Conservation (phyloP, 1,140 invertebrate genomes). For the Caenorhabditis remanei region DNA sequence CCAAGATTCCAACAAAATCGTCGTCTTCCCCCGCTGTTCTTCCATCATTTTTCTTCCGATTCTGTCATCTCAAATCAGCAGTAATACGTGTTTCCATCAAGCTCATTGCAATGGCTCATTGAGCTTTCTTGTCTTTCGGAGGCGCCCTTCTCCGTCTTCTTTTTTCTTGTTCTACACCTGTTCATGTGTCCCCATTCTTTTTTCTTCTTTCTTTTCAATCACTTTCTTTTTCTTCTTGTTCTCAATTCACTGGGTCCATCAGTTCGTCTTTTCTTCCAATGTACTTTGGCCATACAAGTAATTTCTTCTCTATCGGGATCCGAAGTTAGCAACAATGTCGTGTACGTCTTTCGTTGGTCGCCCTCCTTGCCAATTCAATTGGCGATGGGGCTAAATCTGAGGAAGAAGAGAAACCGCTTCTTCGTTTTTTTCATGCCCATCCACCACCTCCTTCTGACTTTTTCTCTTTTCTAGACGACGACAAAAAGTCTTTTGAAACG, state of each 20-base stretch:
- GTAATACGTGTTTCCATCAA: constrained; percentile 36
- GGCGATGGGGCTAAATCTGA: constrained; percentile 24
- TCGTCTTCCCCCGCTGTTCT: neutral
- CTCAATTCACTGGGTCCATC: neutral
- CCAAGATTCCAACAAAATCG: neutral
- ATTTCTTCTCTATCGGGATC: constrained; percentile 37
- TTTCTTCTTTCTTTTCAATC: constrained; percentile 1
- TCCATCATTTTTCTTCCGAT: neutral
- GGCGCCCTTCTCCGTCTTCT: neutral
- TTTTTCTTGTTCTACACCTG: constrained; percentile 17
- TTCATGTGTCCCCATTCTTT: constrained; percentile 52
- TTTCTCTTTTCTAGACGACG: constrained; percentile 17
- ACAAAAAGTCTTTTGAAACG: constrained; percentile 47
- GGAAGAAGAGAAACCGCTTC: neutral
- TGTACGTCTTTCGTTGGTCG: constrained; percentile 12
- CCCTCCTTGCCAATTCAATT: constrained; percentile 54
- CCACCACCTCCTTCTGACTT: constrained; percentile 11
- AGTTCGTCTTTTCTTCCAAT: constrained; percentile 12
- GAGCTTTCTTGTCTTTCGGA: neutral
- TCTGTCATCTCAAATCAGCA: constrained; percentile 38
- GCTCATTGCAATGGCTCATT: constrained; percentile 29
- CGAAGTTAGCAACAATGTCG: constrained; percentile 52
- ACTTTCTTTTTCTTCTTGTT: neutral
- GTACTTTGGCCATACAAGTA: constrained; percentile 51
- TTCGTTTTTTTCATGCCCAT: constrained; percentile 1